Conservation (phyloP, 1,140 invertebrate species). For the Pollicipes pollicipes region DNA sequence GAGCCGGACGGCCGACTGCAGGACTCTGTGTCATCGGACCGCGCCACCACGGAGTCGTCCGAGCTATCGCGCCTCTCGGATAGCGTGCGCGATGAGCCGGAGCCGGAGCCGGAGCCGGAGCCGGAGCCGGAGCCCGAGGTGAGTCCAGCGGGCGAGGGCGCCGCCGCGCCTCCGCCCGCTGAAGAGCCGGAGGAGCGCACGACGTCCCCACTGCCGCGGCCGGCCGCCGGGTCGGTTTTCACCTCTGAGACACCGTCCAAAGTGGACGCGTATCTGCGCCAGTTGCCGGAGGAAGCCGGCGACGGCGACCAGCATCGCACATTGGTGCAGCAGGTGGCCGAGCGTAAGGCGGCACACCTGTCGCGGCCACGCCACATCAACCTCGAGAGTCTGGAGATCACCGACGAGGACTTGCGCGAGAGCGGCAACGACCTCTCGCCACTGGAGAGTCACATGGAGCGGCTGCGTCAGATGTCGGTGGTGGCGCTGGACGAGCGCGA, state of each 20-base stretch:
- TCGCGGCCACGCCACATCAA: background rate
- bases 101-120: background rate
- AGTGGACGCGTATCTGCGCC: slow-evolving; percentile 29
- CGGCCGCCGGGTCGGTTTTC: slow-evolving; percentile 17
- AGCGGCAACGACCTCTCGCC: slow-evolving; percentile 47
- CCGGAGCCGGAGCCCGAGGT: background rate
- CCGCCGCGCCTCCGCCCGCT: too few relatives aligned
- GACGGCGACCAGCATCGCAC: slow-evolving; percentile 24
- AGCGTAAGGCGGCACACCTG: slow-evolving; percentile 21
- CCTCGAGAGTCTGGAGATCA: slow-evolving; percentile 42
- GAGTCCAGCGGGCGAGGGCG: too few relatives aligned
- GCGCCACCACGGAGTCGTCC: background rate
- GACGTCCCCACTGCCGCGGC: background rate
- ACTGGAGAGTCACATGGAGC: slow-evolving; percentile 33
- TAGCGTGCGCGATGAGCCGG: too few relatives aligned
- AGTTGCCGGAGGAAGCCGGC: slow-evolving; percentile 29
- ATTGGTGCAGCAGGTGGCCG: slow-evolving; percentile 32
- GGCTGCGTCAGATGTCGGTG: slow-evolving; percentile 18
- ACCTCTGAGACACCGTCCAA: slow-evolving; percentile 22
- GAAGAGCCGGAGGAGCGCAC: background rate
- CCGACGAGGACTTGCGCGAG: slow-evolving; percentile 42
- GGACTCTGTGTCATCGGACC: background rate
- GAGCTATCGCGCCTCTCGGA: background rate
- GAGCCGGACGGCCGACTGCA: background rate
- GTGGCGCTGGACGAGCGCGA: background rate